Evolutionary conservation across 2,797 vertebrate genomes (phyloP), one percentile per base, ranked within the genome.

Genomic region (Enteromius unitaeniatus): DNA sequence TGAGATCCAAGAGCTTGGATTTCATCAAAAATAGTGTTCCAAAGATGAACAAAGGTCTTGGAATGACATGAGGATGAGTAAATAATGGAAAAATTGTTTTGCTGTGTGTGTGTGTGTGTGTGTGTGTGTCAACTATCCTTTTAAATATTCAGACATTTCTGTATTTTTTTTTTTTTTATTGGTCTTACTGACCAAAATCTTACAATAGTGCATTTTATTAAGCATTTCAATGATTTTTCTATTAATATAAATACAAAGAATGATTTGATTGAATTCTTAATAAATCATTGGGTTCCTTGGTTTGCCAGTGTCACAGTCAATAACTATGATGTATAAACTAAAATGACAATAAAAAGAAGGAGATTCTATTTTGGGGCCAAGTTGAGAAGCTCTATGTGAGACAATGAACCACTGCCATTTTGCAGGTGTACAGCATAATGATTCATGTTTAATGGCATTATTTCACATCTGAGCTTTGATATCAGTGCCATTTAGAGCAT

Each of bases 361-460:
- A n/a, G 0, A 21, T 78, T 67, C 17, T 31, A 67, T 67, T 78
- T 78, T 34, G 19, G 19, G 42, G 42, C 42, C 42, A 65, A 21
- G 77, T 31, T 21, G 15, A 64, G 31, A 10, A 17, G 3, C 11
- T 69, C 0, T 53, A 51, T 19, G 47, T 51, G 49, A 42, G 23
- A 70, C 23, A n/a, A 45, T 47, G 6, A 70, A 58, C 15, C 51
- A 45, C 11, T 69, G 37, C 28, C 51, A 45, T 69, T 23, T 79
- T 69, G 2, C 53, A 53, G 68, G 42, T 19, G 21, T 73, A 4
- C 69, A 62, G 7, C 21, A 62, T 73, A 37, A 65, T 75, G 31
- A 64, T 74, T 82, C 14, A 17, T 37, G 14, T 83, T 76, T 83
- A 55, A 42, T 65, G 17, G 15, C 34, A 45, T 77, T 73, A 81